A percentile compares a stretch with the other conserved stretches of the same genome.
phyloP scores from a whole-genome alignment of 2,888 invertebrate species.

The Parthenolecanium corni region DNA sequence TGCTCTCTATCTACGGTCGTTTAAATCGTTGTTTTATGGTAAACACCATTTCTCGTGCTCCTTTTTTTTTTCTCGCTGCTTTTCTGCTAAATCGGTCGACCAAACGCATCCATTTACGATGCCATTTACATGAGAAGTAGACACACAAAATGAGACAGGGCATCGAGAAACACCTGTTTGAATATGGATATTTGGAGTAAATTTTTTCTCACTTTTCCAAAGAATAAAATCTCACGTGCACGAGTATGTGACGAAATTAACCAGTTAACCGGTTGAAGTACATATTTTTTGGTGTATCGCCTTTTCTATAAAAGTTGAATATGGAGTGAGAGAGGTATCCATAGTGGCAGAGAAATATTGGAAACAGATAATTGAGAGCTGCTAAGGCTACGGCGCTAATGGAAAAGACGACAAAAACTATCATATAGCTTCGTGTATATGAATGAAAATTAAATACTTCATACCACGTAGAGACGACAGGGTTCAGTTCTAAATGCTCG shows the following conservation, averaged over 20 bases:
- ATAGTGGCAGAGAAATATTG: no score
- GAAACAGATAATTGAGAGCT: no score
- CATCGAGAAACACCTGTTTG: conserved; percentile 7
- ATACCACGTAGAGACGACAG: no score
- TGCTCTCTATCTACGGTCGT: neutral
- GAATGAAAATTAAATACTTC: no score
- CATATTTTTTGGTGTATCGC: neutral
- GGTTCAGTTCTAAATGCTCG: no score
- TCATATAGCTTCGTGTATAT: no score
- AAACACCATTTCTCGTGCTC: conserved; percentile 7
- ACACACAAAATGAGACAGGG: neutral
- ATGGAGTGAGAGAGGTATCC: no score
- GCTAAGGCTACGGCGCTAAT: no score
- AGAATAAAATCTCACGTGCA: no score
- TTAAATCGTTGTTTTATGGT: conserved; percentile 13
- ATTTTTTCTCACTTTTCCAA: neutral
- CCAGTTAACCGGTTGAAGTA: neutral
- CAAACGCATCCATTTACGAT: no score
- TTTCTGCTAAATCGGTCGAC: no score
- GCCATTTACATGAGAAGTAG: neutral
- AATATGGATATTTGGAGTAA: neutral
- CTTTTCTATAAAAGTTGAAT: neutral
- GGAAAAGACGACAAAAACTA: no score
- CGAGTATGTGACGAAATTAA: neutral
- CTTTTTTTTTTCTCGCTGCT: neutral